A percentile compares a stretch with the other conserved stretches of the same genome.
Evolutionary conservation across 2,113 vertebrate species (phyloP).

Genomic region (Protobothrops mucrosquamatus): DNA sequence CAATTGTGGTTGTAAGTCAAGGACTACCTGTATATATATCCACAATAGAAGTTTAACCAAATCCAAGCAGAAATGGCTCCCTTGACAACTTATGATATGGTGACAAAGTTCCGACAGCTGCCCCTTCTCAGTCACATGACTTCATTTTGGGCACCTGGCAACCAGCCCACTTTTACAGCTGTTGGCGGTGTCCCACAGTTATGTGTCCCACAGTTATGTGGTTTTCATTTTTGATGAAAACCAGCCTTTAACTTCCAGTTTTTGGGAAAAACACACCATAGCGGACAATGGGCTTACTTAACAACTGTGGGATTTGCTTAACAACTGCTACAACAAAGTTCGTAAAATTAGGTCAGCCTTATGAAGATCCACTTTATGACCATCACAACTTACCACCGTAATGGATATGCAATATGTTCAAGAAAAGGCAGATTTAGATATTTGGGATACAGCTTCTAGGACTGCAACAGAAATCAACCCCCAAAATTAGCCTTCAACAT

Average conservation of each 20-base stretch:
- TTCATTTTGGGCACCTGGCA: neutral
- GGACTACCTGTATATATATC: neutral
- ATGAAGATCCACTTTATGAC: neutral
- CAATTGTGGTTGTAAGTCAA: neutral
- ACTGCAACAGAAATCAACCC: neutral
- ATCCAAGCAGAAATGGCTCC: neutral
- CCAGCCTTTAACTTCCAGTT: neutral
- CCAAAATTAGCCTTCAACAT: neutral
- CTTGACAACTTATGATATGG: neutral
- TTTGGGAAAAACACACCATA: neutral
- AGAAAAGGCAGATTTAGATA: neutral
- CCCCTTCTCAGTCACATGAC: neutral
- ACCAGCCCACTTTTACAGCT: neutral
- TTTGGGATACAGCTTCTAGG: neutral
- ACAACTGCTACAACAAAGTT: neutral
- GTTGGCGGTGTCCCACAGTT: neutral
- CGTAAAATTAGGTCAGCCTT: neutral
- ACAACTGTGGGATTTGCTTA: neutral
- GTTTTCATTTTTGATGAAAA: neutral
- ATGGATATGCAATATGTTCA: neutral
- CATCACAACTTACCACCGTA: neutral
- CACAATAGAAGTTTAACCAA: neutral
- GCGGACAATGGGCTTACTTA: neutral
- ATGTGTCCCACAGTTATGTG: fast-evolving
- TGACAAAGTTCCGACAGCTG: neutral